Evolutionary conservation across 2,797 vertebrate genomes (phyloP), one percentile per base, ranked within the genome.

Genomic region (Halcyon leucocephala): DNA sequence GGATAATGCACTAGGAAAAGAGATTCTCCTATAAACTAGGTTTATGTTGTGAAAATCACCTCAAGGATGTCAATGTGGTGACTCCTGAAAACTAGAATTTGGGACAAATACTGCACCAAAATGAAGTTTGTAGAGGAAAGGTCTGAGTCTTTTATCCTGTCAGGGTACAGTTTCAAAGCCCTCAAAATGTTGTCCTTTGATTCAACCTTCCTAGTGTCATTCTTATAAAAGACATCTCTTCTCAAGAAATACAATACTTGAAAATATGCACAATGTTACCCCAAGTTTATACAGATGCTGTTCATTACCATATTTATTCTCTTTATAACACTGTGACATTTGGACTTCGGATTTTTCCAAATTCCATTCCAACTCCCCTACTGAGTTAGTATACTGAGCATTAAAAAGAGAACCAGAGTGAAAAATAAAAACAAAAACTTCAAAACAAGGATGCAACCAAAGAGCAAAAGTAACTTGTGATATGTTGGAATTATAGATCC

Each of bases 311-410:
- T 84, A 85, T 87, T 77, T 85, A 61, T 82, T 88, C 70, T 86
- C 57, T 78, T 81, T 42, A 58, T 62, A 79, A 78, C 70, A 83
- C 26, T 82, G 49, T 57, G 70, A 82, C 80, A 73, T 93, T 82
- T 93, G 86, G 61, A 93, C 42, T 93, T 57, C 41, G 72, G 46
- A 71, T 77, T 94, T 94, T 96, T 92, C 49, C 62, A 78, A 66
- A 95, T 87, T 93, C 54, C 82, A 83, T 70, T 87, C 84, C 76
- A 85, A 51, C 54, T 89, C 64, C 57, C 82, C 70, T 51, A 49
- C 62, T 42, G 83, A 58, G 76, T 78, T 71, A 73, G 58, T 82
- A 66, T 22, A 89, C 7, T 4, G 4, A 88, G 10, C 67, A 88
- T 71, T 72, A 93, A 90, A 90, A 79, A 71, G 57, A 49, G 48